Percentiles rank a stretch among this genome's conserved stretches.
Conservation (phyloP, 2,888 invertebrate species). For the Actias luna region DNA sequence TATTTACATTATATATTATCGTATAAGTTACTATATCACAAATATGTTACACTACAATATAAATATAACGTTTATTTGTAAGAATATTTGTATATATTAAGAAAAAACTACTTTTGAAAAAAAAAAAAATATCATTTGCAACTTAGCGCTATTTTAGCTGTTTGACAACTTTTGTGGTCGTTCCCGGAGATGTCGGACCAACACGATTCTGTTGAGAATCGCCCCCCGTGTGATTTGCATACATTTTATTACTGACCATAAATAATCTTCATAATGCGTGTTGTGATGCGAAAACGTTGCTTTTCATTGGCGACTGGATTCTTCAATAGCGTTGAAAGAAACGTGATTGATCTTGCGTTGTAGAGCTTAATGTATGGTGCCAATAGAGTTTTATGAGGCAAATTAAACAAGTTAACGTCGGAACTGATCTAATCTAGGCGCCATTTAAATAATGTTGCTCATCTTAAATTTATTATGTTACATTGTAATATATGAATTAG, state of each 20-base stretch:
- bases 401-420: conserved; percentile 18
- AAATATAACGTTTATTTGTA: no score
- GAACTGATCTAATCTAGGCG: conserved; percentile 19
- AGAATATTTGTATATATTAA: no score
- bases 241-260: conserved; percentile 39
- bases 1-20: no score
- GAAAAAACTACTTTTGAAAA: background rate
- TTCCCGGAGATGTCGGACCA: conserved; percentile 45
- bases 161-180: conserved; percentile 35
- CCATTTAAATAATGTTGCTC: conserved; percentile 13
- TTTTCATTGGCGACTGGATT: conserved; percentile 18
- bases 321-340: conserved; percentile 24
- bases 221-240: conserved; percentile 60
- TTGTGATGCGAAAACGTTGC: conserved; percentile 32
- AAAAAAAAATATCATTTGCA: background rate
- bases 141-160: conserved; percentile 44
- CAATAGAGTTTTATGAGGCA: conserved; percentile 24
- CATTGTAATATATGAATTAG: no score
- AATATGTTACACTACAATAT: no score
- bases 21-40: no score
- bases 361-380: conserved; percentile 32
- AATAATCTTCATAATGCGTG: conserved; percentile 42
- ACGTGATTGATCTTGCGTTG: conserved; percentile 38
- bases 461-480: conserved; percentile 7
- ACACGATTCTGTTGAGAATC: conserved; percentile 57